Conservation (phyloP, 2,113 vertebrate genomes). For the Spea multiplicata region DNA sequence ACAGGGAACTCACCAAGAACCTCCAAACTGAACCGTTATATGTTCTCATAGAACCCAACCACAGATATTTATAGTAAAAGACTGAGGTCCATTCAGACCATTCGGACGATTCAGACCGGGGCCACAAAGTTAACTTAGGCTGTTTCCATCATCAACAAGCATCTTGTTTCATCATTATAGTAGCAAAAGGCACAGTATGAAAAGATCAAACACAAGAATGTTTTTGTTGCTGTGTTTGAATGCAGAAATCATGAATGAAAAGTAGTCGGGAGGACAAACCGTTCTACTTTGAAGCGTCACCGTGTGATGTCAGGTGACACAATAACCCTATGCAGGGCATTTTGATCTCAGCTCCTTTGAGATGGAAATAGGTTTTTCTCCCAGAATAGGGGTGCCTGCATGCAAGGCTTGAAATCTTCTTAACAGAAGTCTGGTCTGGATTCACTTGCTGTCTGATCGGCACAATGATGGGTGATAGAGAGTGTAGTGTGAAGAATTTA, state of each 20-base stretch:
- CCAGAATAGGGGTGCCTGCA: conserved; percentile 5
- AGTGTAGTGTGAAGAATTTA: conserved; percentile 27
- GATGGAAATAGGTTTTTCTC: conserved; percentile 35
- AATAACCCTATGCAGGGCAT: conserved; percentile 26
- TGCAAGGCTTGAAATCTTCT: conserved; percentile 6
- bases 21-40: no score
- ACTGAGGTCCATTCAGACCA: no score
- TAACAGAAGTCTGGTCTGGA: not conserved
- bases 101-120: no score
- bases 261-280: conserved; percentile 30
- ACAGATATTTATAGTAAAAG: no score
- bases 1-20: no score
- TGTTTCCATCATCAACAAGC: not conserved
- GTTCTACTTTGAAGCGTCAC: conserved; percentile 38
- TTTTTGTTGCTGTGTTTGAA: conserved; percentile 35
- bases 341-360: conserved; percentile 17
- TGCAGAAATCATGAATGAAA: conserved; percentile 31
- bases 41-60: no score
- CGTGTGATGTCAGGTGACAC: conserved; percentile 35
- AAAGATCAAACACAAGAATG: conserved; percentile 31
- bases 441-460: conserved; percentile 29
- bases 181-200: conserved; percentile 18
- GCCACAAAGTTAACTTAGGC: no score
- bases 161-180: conserved; percentile 22
- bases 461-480: conserved; percentile 20